phyloP scores from a whole-genome alignment of 2,113 vertebrate genomes.

The Petaurus breviceps region DNA sequence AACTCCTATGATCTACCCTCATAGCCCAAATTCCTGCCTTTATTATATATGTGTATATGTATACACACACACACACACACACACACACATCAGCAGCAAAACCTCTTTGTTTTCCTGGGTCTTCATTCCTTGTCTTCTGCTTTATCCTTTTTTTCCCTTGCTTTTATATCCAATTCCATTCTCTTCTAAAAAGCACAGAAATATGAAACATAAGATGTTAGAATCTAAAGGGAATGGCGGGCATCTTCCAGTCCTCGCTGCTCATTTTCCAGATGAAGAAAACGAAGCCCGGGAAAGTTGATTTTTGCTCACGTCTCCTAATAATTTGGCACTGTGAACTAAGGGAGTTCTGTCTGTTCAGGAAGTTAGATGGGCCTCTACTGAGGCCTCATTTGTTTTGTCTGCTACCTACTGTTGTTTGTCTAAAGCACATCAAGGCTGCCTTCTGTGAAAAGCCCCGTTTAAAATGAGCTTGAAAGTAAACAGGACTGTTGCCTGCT shows the following conservation, averaged over 20 bases:
- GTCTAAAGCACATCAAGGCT: slow-evolving; percentile 69
- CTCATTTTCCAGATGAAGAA: neutral
- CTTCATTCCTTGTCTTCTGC: neutral
- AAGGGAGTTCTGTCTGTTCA: slow-evolving; percentile 61
- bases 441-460: slow-evolving; percentile 50
- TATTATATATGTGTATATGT: neutral
- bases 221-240: neutral
- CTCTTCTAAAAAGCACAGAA: neutral
- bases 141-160: neutral
- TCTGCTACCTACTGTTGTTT: slow-evolving; percentile 74
- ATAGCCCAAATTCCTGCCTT: neutral
- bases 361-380: slow-evolving; percentile 59
- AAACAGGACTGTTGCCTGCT: slow-evolving; percentile 14
- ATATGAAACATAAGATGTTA: neutral
- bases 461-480: slow-evolving; percentile 25
- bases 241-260: neutral
- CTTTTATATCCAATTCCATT: neutral
- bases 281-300: neutral
- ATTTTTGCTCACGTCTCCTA: neutral
- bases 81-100: neutral
- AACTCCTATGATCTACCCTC: neutral
- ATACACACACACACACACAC: too few species aligned
- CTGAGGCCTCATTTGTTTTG: slow-evolving; percentile 73
- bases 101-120: neutral
- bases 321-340: neutral